Evolutionary conservation across 2,797 vertebrate genomes (phyloP), one percentile per base, ranked within the genome.

Genomic region (Labeo calbasu): DNA sequence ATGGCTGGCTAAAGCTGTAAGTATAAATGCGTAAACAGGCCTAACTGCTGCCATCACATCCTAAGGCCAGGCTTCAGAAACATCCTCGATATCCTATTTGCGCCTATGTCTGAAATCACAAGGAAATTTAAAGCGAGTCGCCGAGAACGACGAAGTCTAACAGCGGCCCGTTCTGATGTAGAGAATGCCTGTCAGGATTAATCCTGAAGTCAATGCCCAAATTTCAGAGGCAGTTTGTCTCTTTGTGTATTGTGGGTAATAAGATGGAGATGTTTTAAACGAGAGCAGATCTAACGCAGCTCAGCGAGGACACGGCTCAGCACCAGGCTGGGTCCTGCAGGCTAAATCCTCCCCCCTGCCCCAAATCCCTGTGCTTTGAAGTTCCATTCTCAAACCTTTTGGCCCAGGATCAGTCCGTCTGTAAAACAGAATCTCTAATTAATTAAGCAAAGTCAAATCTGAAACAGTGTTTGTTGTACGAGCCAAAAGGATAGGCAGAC

Each of bases 351-450:
- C 87, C 87, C 79, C 61, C 71, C 81, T 87, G 83, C 80, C 88
- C 85, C 85, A 89, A 95, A 95, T 95, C 88, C 93, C 95, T 92
- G 88, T 87, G 94, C 98, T 99, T 98, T 99, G 98, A 99, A 98
- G 96, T 97, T 96, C 92, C 90, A 94, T 96, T 97, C 96, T 96
- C 96, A 94, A 96, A 97, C 96, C 97, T 97, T 99, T 96, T 99
- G 98, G 97, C 97, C 93, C 94, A 94, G 96, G 97, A 99, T 99
- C 97, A 99, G 96, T 98, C 96, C 94, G 92, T 93, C 95, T 96
- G 96, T 97, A 97, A 96, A 99, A 99, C 96, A 97, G 97, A 99
- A 98, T 98, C 95, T 96, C 97, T 99, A 99, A 99, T 99, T 99
- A 99, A 99, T 99, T 98, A 99, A 98, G 97, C 96, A 96, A 96